Base-by-base conservation (phyloP, 2,888 invertebrate species). In the Noctua comes region DNA sequence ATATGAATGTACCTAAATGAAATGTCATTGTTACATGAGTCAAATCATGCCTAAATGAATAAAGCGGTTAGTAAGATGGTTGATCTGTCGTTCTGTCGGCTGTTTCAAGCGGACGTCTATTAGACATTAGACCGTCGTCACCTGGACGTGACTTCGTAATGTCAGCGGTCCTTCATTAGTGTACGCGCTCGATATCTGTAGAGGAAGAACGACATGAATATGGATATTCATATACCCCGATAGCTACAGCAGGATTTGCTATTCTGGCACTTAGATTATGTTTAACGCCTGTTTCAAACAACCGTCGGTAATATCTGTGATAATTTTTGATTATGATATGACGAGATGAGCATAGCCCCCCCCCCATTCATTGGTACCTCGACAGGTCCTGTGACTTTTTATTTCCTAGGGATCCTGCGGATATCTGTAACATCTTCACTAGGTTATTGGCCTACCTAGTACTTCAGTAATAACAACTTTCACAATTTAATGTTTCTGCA, bases 101-200 rank as follows among this genome's bases (percentile, higher is more conserved):
- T 62, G 48, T 40, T n/a, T 57, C 27, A 51, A n/a, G 43, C 65
- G 43, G 83, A 80, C 66, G 43, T 48, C 51, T 72, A 77, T 75
- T 77, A 65, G 77, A 85, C 77, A 77, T 75, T 75, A 65, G 82
- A 85, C 82, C 84, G 36, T 82, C 82, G 77, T 82, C 82, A 82
- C 72, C 54, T 77, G 65, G 18, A 57, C 57, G 65, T 82, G 74
- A 72, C 85, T 57, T 57, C 40, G 65, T 57, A 40, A 70, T 11
- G 82, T 81, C 77, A 76, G 68, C 82, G 36, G 21, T 46, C 65
- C 31, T 54, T 64, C 80, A 73, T 76, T 48, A 77, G 36, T 48
- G 65, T 13, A 40, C 18, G 16, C 51, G 31, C n/a, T 65, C 27
- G n/a, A 43, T 54, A 57, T 36, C 21, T 64, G 8, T 24, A 10